Base-by-base conservation (phyloP, 1,140 invertebrate species). In the Penaeus japonicus region DNA sequence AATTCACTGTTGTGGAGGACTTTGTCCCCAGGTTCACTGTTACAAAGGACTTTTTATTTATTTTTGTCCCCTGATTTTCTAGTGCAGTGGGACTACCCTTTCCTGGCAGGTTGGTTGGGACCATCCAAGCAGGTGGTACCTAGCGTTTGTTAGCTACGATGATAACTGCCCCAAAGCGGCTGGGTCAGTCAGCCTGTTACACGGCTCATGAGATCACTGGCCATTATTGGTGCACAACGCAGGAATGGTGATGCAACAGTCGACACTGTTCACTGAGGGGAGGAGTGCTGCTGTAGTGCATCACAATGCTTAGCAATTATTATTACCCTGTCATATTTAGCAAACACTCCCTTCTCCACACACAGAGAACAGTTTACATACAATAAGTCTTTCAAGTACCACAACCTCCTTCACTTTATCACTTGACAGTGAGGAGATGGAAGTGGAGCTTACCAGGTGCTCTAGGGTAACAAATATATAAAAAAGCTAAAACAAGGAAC, bases 401-500 rank as follows among this genome's bases (percentile, higher is more conserved):
- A 83, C 81, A 62, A 83, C 81, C 84, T 78, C 84, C 73, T 82
- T 73, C 79, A 47, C 65, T 62, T 53, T 82, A 73, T 57, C 86
- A 73, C 87, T 54, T 73, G 87, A 83, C 62, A 75, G 86, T 39
- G 35, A 84, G 75, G 77, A 62, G 27, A 75, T 39, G 87, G 81
- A 47, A 84, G 73, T 65, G 86, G 86, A 75, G 62, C 78, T 65
- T 54, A 75, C 55, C 78, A 82, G 86, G 78, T 87, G 87, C 82
- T 78, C 87, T 62, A 80, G 82, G 87, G 81, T 84, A 89, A 89
- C 87, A 88, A 82, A 88, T 88, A 88, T 88, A 86, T 85, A 86
- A 87, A 89, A 89, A 89, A 89, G 80, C 80, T 84, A 89, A 89
- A 84, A 89, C 87, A 79, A 89, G 77, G 82, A 89, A 84, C 75